phyloP scores from a whole-genome alignment of 2,888 invertebrate genomes.

The Flexamia atlantica region DNA sequence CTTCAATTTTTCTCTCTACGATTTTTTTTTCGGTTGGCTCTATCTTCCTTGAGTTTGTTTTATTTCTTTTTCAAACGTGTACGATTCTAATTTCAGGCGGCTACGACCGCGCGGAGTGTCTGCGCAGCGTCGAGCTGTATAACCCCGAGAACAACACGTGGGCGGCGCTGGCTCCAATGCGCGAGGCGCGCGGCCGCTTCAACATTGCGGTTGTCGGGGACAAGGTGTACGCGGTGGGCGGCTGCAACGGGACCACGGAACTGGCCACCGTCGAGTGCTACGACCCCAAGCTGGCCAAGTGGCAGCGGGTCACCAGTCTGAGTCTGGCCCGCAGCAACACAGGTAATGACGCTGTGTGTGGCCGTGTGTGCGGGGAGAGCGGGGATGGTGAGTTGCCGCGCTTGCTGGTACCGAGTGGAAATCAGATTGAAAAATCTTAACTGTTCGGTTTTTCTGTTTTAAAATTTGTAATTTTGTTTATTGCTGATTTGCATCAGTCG shows the following conservation, averaged over 20 bases:
- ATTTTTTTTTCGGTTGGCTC: too few species aligned
- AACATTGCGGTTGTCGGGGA: constrained; percentile 84
- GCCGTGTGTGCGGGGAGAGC: neutral
- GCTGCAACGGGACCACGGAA: constrained; percentile 90
- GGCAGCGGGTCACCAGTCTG: constrained; percentile 77
- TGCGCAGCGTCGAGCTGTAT: constrained; percentile 87
- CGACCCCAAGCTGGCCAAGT: constrained; percentile 76
- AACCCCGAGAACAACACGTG: constrained; percentile 84
- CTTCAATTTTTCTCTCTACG: too few species aligned
- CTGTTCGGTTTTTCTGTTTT: too few species aligned
- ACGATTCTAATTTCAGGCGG: too few species aligned
- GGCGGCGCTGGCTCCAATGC: constrained; percentile 84
- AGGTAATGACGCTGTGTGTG: constrained; percentile 73
- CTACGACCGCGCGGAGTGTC: constrained; percentile 91
- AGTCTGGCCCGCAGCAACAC: constrained; percentile 83
- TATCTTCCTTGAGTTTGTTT: too few species aligned
- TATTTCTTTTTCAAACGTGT: too few species aligned
- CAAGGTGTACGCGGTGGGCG: constrained; percentile 88
- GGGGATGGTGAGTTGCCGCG: constrained; percentile 22
- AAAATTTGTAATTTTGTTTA: too few species aligned
- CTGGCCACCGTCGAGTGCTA: constrained; percentile 84
- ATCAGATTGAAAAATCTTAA: too few species aligned
- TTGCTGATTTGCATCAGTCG: too few species aligned
- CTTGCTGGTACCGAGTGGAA: constrained; percentile 19
- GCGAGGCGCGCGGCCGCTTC: constrained; percentile 87